phyloP scores from a whole-genome alignment of 1,140 invertebrate genomes.

The Pseudachorutes palmiensis region DNA sequence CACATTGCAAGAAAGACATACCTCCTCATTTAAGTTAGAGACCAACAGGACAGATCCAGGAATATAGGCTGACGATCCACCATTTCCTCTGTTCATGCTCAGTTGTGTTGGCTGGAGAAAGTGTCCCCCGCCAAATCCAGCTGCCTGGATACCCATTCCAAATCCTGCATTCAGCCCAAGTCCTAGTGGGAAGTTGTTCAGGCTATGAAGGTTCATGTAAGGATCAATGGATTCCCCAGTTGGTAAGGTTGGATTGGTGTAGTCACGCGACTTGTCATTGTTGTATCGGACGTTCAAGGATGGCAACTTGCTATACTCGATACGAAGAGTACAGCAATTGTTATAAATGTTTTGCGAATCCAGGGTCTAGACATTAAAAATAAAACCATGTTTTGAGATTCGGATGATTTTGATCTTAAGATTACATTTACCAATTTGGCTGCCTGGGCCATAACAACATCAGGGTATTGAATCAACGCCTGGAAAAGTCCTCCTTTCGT shows the following conservation, averaged over 20 bases:
- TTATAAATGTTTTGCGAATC: conserved; percentile 99
- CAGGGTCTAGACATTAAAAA: conserved; percentile 56
- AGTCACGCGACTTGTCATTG: conserved; percentile 98
- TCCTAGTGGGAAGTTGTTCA: conserved; percentile 4
- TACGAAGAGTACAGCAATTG: conserved; percentile 96
- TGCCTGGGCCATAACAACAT: conserved; percentile 88
- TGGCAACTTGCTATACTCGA: conserved; percentile 97
- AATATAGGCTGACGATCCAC: neutral
- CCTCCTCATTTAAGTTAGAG: conserved; percentile 86
- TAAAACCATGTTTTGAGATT: too few relatives aligned
- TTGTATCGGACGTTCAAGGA: conserved; percentile 98
- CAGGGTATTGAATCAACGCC: conserved; percentile 96
- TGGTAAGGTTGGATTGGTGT: conserved; percentile 93
- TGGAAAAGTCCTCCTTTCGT: conserved; percentile 99
- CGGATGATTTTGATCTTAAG: too few relatives aligned
- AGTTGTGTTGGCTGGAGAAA: conserved; percentile 41
- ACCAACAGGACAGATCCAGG: conserved; percentile 73
- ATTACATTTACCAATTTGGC: conserved; percentile 74
- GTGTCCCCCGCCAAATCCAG: conserved; percentile 11
- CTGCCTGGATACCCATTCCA: conserved; percentile 6
- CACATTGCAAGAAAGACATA: conserved; percentile 45
- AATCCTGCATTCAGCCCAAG: neutral
- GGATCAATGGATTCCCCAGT: conserved; percentile 62
- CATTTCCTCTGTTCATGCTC: conserved; percentile 6
- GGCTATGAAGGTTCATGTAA: neutral